phyloP scores from a whole-genome alignment of 2,113 vertebrate genomes.

The Callocephalon fimbriatum region DNA sequence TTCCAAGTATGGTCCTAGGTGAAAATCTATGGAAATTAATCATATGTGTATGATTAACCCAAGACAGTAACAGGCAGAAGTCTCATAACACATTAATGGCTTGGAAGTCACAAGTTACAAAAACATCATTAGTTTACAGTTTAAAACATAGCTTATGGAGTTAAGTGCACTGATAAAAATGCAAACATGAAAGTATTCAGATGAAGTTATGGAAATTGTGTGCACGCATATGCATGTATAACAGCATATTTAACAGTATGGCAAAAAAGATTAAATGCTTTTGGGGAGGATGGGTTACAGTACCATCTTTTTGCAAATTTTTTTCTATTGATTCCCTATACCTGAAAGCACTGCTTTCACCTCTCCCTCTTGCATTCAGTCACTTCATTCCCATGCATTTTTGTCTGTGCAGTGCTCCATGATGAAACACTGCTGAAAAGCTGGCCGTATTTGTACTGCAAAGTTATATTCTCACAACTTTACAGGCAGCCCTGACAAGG shows the following conservation, averaged over 20 bases:
- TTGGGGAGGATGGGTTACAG: background rate
- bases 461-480: background rate
- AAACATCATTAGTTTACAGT: background rate
- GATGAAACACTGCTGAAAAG: background rate
- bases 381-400: fast-evolving
- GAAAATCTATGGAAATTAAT: background rate
- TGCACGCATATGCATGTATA: background rate
- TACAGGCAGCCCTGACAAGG: background rate
- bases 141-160: background rate
- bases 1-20: background rate
- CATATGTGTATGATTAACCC: background rate
- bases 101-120: background rate
- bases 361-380: background rate
- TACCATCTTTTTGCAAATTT: background rate
- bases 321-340: background rate
- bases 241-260: background rate
- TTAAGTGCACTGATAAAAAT: background rate
- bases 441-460: background rate
- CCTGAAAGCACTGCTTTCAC: background rate
- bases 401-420: background rate
- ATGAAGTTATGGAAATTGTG: background rate
- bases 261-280: background rate
- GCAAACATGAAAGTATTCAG: background rate
- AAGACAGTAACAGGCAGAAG: background rate
- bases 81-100: background rate